Percentiles rank a stretch among this genome's conserved stretches.
Evolutionary conservation across 2,888 invertebrate genomes (phyloP).

Genomic region (Holacanthella duospinosa): DNA sequence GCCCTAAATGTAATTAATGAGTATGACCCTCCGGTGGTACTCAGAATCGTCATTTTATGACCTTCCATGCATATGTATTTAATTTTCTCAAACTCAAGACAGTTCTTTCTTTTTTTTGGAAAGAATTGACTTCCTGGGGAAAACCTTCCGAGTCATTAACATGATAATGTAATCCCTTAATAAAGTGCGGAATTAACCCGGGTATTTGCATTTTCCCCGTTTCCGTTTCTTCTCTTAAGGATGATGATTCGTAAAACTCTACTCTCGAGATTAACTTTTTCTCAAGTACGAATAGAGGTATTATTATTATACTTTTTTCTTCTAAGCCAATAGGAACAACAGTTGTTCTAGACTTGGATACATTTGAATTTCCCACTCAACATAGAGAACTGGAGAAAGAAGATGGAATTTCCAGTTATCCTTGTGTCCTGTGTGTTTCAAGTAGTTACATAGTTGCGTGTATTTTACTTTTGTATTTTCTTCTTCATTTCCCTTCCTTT

Average conservation of each 20-base stretch:
- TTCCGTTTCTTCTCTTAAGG: neutral
- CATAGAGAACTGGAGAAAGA: neutral
- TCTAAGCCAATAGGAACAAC: too few relatives aligned
- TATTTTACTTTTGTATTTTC: neutral
- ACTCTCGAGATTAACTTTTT: constrained; percentile 1
- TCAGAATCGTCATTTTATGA: neutral
- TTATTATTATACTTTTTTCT: neutral
- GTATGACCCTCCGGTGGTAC: constrained; percentile 6
- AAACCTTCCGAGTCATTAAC: constrained; percentile 20
- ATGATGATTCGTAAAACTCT: neutral
- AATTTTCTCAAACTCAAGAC: neutral
- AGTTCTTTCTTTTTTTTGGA: neutral
- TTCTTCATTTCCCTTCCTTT: neutral
- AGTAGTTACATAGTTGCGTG: too few relatives aligned
- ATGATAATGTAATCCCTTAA: constrained; percentile 27
- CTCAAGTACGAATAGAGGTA: neutral
- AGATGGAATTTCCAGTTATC: neutral
- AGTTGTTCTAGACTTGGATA: neutral
- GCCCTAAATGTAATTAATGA: constrained; percentile 14
- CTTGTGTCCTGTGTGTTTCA: neutral
- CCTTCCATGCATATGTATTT: neutral
- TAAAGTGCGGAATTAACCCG: constrained; percentile 25
- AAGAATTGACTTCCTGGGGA: neutral
- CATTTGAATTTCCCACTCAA: neutral
- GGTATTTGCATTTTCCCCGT: constrained; percentile 22